These are phyloP conservation scores for Macrobrachium nipponense DNA, from an alignment of 1,140 invertebrate genomes.

Conservation along the genomic window DNA sequence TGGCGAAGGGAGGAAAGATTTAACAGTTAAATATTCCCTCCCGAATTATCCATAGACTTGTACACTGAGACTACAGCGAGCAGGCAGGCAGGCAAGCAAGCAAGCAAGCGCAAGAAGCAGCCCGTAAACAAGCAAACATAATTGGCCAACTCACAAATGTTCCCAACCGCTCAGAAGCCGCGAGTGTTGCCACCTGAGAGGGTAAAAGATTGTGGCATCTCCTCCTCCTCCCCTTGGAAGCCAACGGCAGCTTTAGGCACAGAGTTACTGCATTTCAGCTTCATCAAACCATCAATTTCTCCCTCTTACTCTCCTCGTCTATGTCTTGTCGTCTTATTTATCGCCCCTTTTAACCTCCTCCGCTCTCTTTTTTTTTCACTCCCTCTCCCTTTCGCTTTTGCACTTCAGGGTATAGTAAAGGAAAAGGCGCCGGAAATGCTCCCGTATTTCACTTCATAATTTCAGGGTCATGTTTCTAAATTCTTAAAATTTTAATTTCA, in stretches of 20 bases:
- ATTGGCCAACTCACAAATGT: conserved; percentile 35
- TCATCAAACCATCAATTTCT: conserved; percentile 28
- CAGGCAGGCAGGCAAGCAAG: not conserved
- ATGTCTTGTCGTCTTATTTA: conserved; percentile 7
- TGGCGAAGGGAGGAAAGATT: too few species aligned
- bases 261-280: conserved; percentile 53
- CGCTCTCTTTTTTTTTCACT: conserved; percentile 11
- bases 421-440: conserved; percentile 23
- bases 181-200: conserved; percentile 41
- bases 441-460: conserved; percentile 29
- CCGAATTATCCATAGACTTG: too few species aligned
- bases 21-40: too few species aligned
- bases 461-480: conserved; percentile 18
- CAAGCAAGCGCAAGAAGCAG: not conserved
- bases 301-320: conserved; percentile 32
- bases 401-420: not conserved
- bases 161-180: not conserved
- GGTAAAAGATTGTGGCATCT: conserved; percentile 39
- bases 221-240: conserved; percentile 39
- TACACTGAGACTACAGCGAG: too few species aligned
- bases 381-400: not conserved
- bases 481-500: conserved; percentile 49
- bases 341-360: conserved; percentile 3
- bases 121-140: conserved; percentile 17
- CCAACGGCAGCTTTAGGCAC: conserved; percentile 51